Evolutionary conservation across 2,797 vertebrate genomes (phyloP).

Genomic region (Aplochiton taeniatus): DNA sequence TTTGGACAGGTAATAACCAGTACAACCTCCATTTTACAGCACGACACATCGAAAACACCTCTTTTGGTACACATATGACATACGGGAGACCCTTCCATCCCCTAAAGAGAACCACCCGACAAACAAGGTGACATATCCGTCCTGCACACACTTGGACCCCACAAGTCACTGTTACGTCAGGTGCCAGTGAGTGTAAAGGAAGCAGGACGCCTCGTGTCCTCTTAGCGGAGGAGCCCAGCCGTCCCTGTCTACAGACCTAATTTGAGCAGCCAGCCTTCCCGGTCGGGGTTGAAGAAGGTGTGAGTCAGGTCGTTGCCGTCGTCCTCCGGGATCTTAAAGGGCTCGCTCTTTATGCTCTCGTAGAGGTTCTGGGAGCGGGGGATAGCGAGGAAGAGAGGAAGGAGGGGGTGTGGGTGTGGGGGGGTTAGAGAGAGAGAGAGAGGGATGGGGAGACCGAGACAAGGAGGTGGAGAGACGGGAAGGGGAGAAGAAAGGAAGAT

Average conservation of each 20-base stretch:
- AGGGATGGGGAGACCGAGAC: not conserved
- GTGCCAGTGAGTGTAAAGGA: no score
- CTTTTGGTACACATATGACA: not conserved
- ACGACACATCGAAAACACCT: not conserved
- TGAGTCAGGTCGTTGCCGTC: conserved; percentile 97
- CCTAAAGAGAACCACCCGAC: not conserved
- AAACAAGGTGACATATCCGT: not conserved
- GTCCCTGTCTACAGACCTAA: conserved; percentile 83
- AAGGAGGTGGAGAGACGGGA: not conserved
- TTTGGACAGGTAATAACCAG: conserved; percentile 7
- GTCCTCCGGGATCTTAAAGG: conserved; percentile 95
- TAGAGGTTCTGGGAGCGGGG: conserved; percentile 81
- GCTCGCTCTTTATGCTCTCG: conserved; percentile 91
- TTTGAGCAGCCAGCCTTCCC: conserved; percentile 94
- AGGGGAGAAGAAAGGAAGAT: not conserved
- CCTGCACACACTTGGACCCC: not conserved
- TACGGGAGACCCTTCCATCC: not conserved
- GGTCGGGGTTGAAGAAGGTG: conserved; percentile 95
- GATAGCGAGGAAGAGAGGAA: conserved; percentile 2
- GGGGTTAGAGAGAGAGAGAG: not conserved
- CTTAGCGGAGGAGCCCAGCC: conserved; percentile 33
- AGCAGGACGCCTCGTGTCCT: no score
- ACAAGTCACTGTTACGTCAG: no score
- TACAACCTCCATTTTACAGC: no score
- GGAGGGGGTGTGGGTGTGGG: not conserved